A percentile compares a stretch with the other conserved stretches of the same genome.
These are phyloP conservation scores for Leucoptera coffeella DNA, from an alignment of 2,888 invertebrate species.

Conservation along the genomic window DNA sequence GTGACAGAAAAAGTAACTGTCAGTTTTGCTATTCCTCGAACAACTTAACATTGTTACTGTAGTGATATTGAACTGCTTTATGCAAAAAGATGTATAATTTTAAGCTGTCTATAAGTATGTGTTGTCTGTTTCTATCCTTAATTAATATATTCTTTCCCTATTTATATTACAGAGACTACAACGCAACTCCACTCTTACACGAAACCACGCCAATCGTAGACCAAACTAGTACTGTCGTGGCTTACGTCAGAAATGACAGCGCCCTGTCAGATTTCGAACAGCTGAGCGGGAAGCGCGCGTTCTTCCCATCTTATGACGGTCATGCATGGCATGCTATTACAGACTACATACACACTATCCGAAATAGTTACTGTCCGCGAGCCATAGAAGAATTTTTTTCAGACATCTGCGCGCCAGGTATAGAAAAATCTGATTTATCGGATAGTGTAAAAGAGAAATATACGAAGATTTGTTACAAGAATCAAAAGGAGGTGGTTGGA, in stretches of 20 bases:
- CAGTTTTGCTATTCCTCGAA: too few relatives aligned
- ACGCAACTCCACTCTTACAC: slow-evolving; percentile 53
- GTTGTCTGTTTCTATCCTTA: neutral
- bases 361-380: slow-evolving; percentile 28
- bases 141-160: slow-evolving; percentile 2
- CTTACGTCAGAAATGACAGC: slow-evolving; percentile 58
- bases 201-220: slow-evolving; percentile 54
- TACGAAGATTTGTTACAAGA: slow-evolving; percentile 22
- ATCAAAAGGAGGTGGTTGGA: slow-evolving; percentile 16
- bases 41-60: too few relatives aligned
- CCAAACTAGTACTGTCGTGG: slow-evolving; percentile 58
- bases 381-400: slow-evolving; percentile 56
- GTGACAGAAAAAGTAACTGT: too few relatives aligned
- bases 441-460: slow-evolving; percentile 12
- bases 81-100: too few relatives aligned
- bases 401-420: slow-evolving; percentile 57
- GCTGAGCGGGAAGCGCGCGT: slow-evolving; percentile 65
- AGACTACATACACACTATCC: slow-evolving; percentile 27
- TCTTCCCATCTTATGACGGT: slow-evolving; percentile 76
- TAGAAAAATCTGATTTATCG: slow-evolving; percentile 12
- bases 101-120: too few relatives aligned
- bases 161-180: slow-evolving; percentile 38
- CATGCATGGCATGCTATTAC: slow-evolving; percentile 59
- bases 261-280: slow-evolving; percentile 55
- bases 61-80: too few relatives aligned